Evolutionary conservation across 2,797 vertebrate genomes (phyloP).

Genomic region (Anguilla anguilla): DNA sequence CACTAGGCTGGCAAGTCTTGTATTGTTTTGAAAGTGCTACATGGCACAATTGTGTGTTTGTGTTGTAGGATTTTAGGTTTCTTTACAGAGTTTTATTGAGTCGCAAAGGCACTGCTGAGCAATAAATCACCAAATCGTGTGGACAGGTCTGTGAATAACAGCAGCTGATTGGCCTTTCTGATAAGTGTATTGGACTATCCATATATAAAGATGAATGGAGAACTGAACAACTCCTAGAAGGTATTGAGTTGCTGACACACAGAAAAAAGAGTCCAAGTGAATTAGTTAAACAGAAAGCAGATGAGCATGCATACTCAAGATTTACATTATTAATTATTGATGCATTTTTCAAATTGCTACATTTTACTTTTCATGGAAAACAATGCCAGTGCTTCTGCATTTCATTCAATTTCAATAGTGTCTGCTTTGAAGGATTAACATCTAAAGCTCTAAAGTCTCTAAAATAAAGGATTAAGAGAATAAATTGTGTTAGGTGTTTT

Average conservation of each 20-base stretch:
- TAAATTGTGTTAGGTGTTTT: not conserved
- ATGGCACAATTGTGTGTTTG: not conserved
- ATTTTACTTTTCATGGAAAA: not conserved
- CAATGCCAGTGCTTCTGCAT: not conserved
- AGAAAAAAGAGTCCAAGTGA: not conserved
- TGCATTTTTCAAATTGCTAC: not conserved
- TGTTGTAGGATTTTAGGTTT: not conserved
- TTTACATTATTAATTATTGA: not conserved
- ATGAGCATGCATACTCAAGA: not conserved
- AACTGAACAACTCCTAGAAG: not conserved
- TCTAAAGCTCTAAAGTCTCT: not conserved
- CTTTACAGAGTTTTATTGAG: not conserved
- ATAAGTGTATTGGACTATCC: not conserved
- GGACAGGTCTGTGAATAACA: not conserved
- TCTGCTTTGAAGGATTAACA: not conserved
- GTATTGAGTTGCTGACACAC: not conserved
- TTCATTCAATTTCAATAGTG: not conserved
- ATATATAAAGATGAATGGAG: constrained; percentile 4
- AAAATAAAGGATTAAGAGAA: not conserved
- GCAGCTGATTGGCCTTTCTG: not conserved
- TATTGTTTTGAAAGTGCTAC: not conserved
- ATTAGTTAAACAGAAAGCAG: not conserved
- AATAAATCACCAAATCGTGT: not conserved
- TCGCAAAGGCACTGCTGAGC: not conserved
- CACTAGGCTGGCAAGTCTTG: not conserved